Percentiles rank a stretch among this genome's conserved stretches.
Conservation (phyloP, 2,113 vertebrate species). For the Malaclemys terrapin region DNA sequence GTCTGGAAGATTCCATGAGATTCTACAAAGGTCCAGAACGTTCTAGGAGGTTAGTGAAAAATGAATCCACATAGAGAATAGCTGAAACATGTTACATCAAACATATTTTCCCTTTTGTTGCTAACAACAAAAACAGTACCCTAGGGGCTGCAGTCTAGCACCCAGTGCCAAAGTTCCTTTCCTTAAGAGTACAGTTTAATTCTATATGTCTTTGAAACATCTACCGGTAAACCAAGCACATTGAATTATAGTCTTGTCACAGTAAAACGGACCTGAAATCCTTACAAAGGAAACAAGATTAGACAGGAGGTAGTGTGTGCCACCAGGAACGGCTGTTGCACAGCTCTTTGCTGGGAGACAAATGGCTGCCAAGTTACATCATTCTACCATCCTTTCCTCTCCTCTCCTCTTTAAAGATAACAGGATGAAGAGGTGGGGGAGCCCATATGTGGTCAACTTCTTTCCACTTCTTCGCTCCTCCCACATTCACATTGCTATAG, state of each 20-base stretch:
- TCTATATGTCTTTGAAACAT: neutral
- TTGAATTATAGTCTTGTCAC: neutral
- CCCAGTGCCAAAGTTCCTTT: neutral
- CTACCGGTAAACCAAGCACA: neutral
- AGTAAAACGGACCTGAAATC: slow-evolving; percentile 43
- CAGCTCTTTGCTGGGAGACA: neutral
- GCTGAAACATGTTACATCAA: too few species aligned
- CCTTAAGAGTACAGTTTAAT: neutral
- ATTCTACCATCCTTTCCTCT: neutral
- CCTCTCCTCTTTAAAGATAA: neutral
- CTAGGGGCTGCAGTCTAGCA: neutral
- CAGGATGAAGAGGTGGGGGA: neutral
- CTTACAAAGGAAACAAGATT: neutral
- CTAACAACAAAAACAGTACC: too few species aligned
- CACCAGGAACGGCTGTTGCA: neutral
- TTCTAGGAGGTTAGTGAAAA: too few species aligned
- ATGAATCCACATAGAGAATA: too few species aligned
- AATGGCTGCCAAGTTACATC: neutral
- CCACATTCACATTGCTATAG: neutral
- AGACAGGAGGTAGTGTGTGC: slow-evolving; percentile 10
- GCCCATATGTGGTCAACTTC: neutral
- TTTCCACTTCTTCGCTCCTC: neutral
- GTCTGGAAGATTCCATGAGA: too few species aligned
- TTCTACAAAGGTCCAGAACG: too few species aligned
- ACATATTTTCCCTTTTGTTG: too few species aligned